These are phyloP conservation scores for Proales similis DNA, from an alignment of 1,140 invertebrate species.

Conservation along the genomic window DNA sequence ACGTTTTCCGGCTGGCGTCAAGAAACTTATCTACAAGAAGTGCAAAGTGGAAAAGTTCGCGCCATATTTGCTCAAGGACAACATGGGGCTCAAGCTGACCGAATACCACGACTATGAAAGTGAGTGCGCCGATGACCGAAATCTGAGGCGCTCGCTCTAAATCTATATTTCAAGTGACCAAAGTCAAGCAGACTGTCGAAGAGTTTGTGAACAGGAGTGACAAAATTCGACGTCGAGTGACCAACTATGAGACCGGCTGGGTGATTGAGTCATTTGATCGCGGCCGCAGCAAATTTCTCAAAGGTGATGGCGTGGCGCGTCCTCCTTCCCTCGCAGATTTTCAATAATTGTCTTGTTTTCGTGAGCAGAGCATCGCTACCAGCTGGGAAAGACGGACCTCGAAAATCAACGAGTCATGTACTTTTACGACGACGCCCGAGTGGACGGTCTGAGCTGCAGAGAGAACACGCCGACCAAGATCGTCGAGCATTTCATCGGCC, in stretches of 20 bases:
- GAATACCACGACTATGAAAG: conserved; percentile 60
- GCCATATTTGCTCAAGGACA: conserved; percentile 65
- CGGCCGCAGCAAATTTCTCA: conserved; percentile 63
- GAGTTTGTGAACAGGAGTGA: conserved; percentile 17
- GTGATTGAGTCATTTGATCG: conserved; percentile 62
- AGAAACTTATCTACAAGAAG: conserved; percentile 67
- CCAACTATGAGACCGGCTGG: conserved; percentile 57
- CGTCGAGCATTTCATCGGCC: conserved; percentile 60
- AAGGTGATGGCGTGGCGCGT: conserved; percentile 57
- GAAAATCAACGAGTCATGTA: conserved; percentile 61
- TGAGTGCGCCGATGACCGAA: too few species aligned
- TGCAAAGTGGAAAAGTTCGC: conserved; percentile 67
- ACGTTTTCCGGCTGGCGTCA: conserved; percentile 66
- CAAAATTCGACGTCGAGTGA: conserved; percentile 53
- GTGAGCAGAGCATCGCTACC: conserved; percentile 61
- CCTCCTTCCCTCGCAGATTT: not conserved
- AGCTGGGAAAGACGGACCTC: conserved; percentile 52
- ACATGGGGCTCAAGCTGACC: conserved; percentile 63
- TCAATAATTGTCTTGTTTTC: conserved; percentile 20
- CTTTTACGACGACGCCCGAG: conserved; percentile 63
- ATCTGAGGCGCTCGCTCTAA: too few species aligned
- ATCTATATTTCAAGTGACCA: too few species aligned
- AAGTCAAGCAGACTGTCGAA: too few species aligned
- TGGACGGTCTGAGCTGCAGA: conserved; percentile 62
- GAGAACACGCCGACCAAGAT: conserved; percentile 59